Evolutionary conservation across 2,888 invertebrate genomes (phyloP).

Genomic region (Chamaedrilus cognettii): DNA sequence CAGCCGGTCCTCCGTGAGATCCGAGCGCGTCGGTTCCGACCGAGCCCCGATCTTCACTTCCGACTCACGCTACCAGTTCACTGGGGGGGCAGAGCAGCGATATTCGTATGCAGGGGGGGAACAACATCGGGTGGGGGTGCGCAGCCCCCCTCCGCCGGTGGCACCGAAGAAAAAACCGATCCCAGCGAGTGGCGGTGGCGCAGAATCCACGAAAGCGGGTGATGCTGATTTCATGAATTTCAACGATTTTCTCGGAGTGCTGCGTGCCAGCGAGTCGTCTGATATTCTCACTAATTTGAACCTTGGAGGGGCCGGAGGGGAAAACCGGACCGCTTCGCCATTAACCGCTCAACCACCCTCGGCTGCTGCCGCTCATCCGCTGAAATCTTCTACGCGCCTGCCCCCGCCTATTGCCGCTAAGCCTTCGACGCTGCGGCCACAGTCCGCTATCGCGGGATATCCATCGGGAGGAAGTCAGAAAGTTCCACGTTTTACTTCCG

Average conservation of each 20-base stretch:
- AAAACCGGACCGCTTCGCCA: too few species aligned
- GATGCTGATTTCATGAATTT: conserved; percentile 11
- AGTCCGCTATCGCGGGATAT: too few species aligned
- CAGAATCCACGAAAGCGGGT: conserved; percentile 1
- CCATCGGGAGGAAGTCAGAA: neutral
- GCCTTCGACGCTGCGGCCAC: neutral
- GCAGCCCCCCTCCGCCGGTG: neutral
- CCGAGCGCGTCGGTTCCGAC: neutral
- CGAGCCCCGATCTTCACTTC: neutral
- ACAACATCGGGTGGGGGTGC: neutral
- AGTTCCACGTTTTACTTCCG: neutral
- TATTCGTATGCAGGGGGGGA: neutral
- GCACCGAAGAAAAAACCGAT: neutral
- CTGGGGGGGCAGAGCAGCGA: neutral
- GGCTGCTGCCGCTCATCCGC: neutral
- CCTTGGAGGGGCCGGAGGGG: too few species aligned
- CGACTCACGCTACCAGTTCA: neutral
- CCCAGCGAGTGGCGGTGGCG: neutral
- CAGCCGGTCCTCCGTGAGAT: neutral
- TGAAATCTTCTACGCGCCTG: neutral
- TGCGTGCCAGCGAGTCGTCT: conserved; percentile 1
- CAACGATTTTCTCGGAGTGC: conserved; percentile 14
- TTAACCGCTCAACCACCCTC: neutral
- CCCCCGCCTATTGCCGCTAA: neutral
- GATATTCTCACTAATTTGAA: neutral